These are phyloP conservation scores for Ectemnius cavifrons DNA, from an alignment of 2,888 invertebrate species.

Conservation along the genomic window DNA sequence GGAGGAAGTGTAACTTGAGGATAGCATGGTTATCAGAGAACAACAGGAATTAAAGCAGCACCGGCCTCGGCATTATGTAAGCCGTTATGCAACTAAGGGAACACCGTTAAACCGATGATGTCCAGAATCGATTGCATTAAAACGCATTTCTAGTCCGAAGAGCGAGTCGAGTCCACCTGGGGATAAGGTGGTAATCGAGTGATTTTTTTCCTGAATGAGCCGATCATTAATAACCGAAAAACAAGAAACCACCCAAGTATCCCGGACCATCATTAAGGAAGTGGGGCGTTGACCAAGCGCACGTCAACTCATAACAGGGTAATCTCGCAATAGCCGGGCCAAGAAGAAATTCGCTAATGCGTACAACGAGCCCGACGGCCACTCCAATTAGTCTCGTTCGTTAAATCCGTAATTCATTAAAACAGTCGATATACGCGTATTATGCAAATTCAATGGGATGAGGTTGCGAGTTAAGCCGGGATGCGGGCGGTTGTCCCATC, in stretches of 20 bases:
- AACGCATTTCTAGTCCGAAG: constrained; percentile 2
- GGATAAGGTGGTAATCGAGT: not conserved
- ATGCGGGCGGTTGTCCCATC: not conserved
- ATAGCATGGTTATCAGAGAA: constrained; percentile 7
- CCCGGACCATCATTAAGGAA: not conserved
- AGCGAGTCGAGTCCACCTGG: not conserved
- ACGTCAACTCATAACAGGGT: not conserved
- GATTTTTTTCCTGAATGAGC: not conserved
- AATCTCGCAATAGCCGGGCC: not conserved
- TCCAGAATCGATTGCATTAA: constrained; percentile 8
- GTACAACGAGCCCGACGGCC: not conserved
- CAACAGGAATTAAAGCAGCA: constrained; percentile 46
- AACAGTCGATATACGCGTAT: not conserved
- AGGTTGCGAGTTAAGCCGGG: constrained; percentile 8
- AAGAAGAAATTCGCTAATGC: not conserved
- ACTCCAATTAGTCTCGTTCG: constrained; percentile 8
- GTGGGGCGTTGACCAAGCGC: not conserved
- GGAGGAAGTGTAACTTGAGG: constrained; percentile 2
- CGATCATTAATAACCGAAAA: not conserved
- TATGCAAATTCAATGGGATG: not conserved
- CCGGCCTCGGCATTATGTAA: constrained; percentile 62
- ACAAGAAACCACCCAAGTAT: not conserved
- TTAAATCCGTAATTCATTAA: constrained; percentile 6
- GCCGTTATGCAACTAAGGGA: constrained; percentile 15
- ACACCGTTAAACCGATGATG: constrained; percentile 12